These are phyloP conservation scores for Myotis pilosus DNA, from an alignment of 2,797 vertebrate species.

Conservation along the genomic window DNA sequence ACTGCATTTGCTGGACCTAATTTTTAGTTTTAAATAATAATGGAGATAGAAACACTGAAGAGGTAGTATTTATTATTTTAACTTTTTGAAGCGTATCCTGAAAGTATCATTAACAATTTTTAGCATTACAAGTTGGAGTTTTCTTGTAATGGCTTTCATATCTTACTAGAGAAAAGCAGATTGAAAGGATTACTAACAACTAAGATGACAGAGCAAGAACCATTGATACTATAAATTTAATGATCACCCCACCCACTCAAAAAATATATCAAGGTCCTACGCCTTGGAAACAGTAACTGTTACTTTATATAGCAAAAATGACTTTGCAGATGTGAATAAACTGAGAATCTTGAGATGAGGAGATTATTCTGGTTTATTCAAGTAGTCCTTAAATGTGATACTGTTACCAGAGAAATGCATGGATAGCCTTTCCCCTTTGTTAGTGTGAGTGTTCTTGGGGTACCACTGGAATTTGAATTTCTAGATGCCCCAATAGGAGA, in stretches of 20 bases:
- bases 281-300: neutral
- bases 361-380: neutral
- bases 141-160: slow-evolving; percentile 46
- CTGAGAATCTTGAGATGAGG: neutral
- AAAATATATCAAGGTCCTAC: neutral
- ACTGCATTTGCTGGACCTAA: neutral
- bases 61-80: neutral
- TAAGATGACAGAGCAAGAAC: neutral
- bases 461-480: neutral
- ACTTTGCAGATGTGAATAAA: neutral
- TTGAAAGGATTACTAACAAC: slow-evolving; percentile 29
- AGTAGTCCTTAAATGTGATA: neutral
- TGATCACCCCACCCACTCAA: no score
- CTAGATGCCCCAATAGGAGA: neutral
- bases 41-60: neutral
- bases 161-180: slow-evolving; percentile 45
- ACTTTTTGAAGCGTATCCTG: neutral
- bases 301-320: neutral
- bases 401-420: neutral
- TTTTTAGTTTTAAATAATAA: neutral
- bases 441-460: neutral
- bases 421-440: neutral
- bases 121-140: neutral
- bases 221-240: neutral
- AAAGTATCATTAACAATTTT: slow-evolving; percentile 51